phyloP scores from a whole-genome alignment of 2,797 vertebrate species.

The Sebastes hubbsi region DNA sequence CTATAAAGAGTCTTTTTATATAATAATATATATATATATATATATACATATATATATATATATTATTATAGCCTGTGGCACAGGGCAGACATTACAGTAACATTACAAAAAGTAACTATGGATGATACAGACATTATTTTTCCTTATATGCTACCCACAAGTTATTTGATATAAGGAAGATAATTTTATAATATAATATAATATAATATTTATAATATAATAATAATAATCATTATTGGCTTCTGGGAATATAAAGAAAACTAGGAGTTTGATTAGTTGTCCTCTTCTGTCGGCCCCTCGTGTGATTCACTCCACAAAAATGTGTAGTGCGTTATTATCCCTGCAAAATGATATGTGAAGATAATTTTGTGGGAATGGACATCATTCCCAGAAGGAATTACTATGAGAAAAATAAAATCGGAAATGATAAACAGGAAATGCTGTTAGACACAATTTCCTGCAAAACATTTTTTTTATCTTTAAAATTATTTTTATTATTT shows the following conservation, averaged over 20 bases:
- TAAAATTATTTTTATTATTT: too few relatives aligned
- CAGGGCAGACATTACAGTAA: not conserved
- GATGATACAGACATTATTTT: not conserved
- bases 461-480: not conserved
- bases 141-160: slow-evolving; percentile 81
- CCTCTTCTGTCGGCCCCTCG: not conserved
- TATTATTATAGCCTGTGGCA: not conserved
- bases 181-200: too few relatives aligned
- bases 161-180: slow-evolving; percentile 87
- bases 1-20: not conserved
- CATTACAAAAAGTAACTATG: not conserved
- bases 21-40: not conserved
- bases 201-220: too few relatives aligned
- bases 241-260: not conserved
- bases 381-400: not conserved
- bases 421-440: not conserved
- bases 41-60: not conserved
- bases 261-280: too few relatives aligned
- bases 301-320: not conserved
- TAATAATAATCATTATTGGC: not conserved
- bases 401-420: not conserved
- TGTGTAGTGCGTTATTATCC: not conserved
- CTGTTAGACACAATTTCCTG: not conserved
- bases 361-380: not conserved
- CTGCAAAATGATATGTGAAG: not conserved